These are phyloP conservation scores for Phainopepla nitens DNA, from an alignment of 2,113 vertebrate species.

Conservation along the genomic window DNA sequence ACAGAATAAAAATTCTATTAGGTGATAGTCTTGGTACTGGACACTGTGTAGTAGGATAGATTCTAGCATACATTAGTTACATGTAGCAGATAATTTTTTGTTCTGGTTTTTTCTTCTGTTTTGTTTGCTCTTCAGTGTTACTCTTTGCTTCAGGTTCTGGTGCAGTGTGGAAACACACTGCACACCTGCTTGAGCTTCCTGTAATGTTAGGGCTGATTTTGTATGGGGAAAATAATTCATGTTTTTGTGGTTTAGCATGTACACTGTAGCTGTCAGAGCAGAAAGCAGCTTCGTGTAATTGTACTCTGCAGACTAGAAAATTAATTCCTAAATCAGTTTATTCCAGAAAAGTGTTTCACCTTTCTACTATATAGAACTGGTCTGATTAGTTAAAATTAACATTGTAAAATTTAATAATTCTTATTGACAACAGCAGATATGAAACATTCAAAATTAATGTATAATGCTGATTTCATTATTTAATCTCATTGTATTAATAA, in stretches of 20 bases:
- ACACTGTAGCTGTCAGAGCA: background rate
- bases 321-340: background rate
- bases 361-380: background rate
- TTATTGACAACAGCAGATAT: background rate
- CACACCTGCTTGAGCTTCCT: background rate
- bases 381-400: background rate
- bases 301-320: background rate
- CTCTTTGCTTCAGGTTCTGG: background rate
- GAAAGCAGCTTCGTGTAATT: background rate
- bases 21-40: background rate
- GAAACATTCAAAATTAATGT: background rate
- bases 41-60: background rate
- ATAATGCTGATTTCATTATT: background rate
- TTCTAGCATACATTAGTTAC: background rate
- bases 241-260: background rate
- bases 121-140: background rate
- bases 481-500: background rate
- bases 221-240: constrained; percentile 10
- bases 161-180: background rate
- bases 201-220: background rate
- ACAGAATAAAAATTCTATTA: background rate
- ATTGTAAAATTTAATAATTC: background rate
- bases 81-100: background rate
- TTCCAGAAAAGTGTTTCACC: background rate
- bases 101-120: too few relatives aligned